These are phyloP conservation scores for Ametastegia equiseti DNA, from an alignment of 2,888 invertebrate species.

Conservation along the genomic window DNA sequence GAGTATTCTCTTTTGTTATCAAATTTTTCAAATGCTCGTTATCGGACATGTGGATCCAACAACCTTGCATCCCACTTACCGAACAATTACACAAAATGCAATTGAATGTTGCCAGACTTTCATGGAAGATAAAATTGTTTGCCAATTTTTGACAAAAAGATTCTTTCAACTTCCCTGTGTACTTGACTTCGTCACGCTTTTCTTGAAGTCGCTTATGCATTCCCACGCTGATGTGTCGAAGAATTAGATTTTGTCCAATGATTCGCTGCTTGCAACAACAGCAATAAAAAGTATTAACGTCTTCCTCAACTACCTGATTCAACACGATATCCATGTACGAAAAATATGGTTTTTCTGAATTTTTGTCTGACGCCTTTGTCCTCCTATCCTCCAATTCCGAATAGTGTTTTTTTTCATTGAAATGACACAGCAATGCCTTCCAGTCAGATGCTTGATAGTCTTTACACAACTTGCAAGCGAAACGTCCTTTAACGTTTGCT, in stretches of 20 bases:
- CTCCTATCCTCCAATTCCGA: neutral
- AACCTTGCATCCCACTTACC: neutral
- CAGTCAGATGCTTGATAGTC: neutral
- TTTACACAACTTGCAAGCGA: neutral
- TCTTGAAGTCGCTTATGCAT: neutral
- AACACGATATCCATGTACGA: neutral
- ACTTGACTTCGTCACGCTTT: neutral
- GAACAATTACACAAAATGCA: neutral
- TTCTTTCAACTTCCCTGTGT: neutral
- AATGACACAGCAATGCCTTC: slow-evolving; percentile 3
- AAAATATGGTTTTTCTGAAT: neutral
- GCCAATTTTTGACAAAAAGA: neutral
- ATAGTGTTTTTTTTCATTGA: neutral
- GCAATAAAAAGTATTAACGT: neutral
- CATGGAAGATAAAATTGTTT: neutral
- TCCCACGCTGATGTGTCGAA: neutral
- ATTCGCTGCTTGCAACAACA: neutral
- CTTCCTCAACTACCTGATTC: neutral
- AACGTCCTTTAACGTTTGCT: neutral
- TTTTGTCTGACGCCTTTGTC: neutral
- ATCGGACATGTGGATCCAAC: neutral
- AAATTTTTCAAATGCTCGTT: neutral
- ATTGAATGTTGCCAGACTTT: neutral
- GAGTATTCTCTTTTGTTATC: neutral
- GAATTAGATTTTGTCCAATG: neutral